Conservation (phyloP, 2,113 vertebrate genomes). For the Potamarius usumacintae region DNA sequence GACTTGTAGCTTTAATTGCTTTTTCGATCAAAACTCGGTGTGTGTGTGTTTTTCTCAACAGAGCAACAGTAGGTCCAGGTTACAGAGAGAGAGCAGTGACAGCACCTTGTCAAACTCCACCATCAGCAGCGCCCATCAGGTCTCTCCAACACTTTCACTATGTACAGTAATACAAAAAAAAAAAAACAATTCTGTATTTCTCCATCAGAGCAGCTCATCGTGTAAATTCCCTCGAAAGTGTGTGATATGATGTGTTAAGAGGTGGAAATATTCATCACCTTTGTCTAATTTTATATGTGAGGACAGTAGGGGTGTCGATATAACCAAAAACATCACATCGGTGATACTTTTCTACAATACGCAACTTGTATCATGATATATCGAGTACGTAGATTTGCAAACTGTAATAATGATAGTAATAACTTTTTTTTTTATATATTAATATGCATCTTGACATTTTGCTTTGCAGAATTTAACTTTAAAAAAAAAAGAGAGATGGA, state of each 20-base stretch:
- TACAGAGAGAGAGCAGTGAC: conserved; percentile 76
- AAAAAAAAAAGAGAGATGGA: too few relatives aligned
- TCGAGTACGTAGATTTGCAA: background rate
- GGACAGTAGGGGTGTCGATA: too few relatives aligned
- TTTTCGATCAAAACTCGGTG: background rate
- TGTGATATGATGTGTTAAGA: too few relatives aligned
- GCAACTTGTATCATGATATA: background rate
- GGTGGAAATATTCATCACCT: too few relatives aligned
- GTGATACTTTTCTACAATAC: background rate
- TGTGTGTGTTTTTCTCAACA: conserved; percentile 58
- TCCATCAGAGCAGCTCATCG: background rate
- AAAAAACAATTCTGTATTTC: background rate
- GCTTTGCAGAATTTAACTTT: too few relatives aligned
- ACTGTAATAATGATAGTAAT: too few relatives aligned
- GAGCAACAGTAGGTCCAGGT: conserved; percentile 81
- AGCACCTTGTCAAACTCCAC: conserved; percentile 67
- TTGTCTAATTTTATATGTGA: too few relatives aligned
- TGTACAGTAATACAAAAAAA: background rate
- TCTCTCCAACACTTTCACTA: conserved; percentile 37
- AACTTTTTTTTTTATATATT: too few relatives aligned
- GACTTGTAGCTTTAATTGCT: background rate
- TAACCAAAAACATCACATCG: background rate
- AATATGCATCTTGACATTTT: too few relatives aligned
- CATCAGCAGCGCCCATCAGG: conserved; percentile 73
- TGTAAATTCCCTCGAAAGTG: too few relatives aligned